Percentiles rank a stretch among this genome's conserved stretches.
These are phyloP conservation scores for Epicauta chinensis DNA, from an alignment of 1,140 invertebrate genomes.

Conservation along the genomic window DNA sequence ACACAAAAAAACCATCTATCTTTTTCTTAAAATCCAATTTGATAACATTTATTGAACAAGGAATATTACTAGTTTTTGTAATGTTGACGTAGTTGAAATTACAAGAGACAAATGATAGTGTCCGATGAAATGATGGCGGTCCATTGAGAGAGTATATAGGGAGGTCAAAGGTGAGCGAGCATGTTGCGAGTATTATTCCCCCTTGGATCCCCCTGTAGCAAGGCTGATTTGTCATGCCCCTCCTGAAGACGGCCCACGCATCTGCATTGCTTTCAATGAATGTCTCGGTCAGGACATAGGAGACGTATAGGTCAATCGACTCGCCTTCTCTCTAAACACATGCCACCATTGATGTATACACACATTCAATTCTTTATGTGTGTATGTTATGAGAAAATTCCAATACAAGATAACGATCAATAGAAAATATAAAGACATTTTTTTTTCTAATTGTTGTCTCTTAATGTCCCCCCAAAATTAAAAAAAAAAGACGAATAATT, in stretches of 20 bases:
- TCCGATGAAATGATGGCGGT: slow-evolving; percentile 35
- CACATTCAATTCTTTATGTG: too few relatives aligned
- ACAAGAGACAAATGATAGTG: slow-evolving; percentile 32
- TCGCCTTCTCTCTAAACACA: background rate
- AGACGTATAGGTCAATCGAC: slow-evolving; percentile 10
- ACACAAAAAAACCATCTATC: too few relatives aligned
- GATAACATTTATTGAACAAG: too few relatives aligned
- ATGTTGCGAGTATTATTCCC: slow-evolving; percentile 21
- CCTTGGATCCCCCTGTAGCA: slow-evolving; percentile 19
- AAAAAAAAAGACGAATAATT: too few relatives aligned
- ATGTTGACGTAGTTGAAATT: background rate
- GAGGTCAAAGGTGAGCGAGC: slow-evolving; percentile 34
- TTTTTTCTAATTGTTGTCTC: too few relatives aligned
- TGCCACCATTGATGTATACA: too few relatives aligned
- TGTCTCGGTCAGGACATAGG: slow-evolving; percentile 8
- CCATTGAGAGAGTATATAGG: slow-evolving; percentile 28
- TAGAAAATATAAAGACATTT: too few relatives aligned
- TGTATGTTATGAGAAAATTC: too few relatives aligned
- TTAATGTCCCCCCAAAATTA: too few relatives aligned
- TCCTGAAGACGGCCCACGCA: slow-evolving; percentile 29
- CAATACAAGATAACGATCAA: too few relatives aligned
- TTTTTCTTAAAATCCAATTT: too few relatives aligned
- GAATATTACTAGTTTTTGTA: too few relatives aligned
- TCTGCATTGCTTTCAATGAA: slow-evolving; percentile 22
- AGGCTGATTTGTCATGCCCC: slow-evolving; percentile 36